phyloP scores from a whole-genome alignment of 2,113 vertebrate species.

The Piprites chloris region DNA sequence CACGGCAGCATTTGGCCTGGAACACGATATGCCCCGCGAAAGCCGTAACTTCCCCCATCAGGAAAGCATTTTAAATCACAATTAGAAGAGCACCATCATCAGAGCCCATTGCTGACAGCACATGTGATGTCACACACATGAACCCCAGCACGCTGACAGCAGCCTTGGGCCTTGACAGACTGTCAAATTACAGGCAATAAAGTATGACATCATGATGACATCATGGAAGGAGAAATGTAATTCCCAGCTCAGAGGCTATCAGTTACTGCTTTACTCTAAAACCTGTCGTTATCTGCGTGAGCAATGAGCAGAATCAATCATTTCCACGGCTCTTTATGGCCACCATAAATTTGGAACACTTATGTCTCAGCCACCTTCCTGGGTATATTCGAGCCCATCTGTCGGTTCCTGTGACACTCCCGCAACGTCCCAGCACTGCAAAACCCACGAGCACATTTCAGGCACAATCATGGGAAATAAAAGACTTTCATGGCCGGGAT shows the following conservation, averaged over 20 bases:
- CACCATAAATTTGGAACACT: conserved; percentile 20
- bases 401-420: fast-evolving
- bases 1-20: not conserved
- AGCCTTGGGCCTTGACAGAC: not conserved
- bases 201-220: conserved; percentile 49
- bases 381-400: not conserved
- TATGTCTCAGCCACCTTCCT: not conserved
- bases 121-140: not conserved
- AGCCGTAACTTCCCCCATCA: not conserved
- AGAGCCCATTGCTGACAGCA: not conserved
- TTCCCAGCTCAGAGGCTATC: conserved; percentile 6
- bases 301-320: conserved; percentile 30
- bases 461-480: not conserved
- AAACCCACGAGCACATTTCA: not conserved
- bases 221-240: conserved; percentile 19
- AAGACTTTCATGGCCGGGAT: fast-evolving
- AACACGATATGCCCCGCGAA: not conserved
- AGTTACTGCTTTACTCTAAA: not conserved
- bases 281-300: not conserved
- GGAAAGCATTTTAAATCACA: not conserved
- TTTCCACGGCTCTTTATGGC: not conserved
- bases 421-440: not conserved
- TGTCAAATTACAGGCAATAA: conserved; percentile 22
- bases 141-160: not conserved
- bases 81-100: not conserved